Base-by-base conservation (phyloP, 1,140 invertebrate genomes). In the Caenorhabditis inopinata region DNA sequence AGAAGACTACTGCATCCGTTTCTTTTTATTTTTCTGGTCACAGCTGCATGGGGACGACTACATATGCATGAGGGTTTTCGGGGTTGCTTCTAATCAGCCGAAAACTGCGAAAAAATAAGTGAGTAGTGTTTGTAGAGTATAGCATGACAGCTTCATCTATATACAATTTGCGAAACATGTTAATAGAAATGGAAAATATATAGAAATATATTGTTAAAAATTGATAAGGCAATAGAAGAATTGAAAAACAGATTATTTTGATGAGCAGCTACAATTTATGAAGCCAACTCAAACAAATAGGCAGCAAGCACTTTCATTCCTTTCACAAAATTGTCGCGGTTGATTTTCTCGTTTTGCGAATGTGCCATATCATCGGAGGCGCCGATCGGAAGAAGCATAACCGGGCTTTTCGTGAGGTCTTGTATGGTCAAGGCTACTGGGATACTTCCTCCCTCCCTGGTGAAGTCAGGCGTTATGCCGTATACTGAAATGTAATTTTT, bases 271-370 rank as follows among this genome's bases (percentile, higher is more conserved):
- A 68, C 12, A 38, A 68, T 32, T 68, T 68, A 68, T 6, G 32
- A 29, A 9, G 58, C 58, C 32, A 68, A 32, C 32, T 68, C 58
- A n/a, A 68, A 68, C n/a, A 68, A 38, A 38, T 68, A 68, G n/a
- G 58, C 58, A n/a, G 58, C 58, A 9, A 68, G 32, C 32, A 68
- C 58, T 68, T 73, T 45, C 51, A 79, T 45, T 76, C 68, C 79
- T 27, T 82, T 51, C 29, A 82, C 73, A 29, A 79, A 82, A 46
- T 82, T 82, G 76, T 62, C 32, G 1, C 58, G 32, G 23, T 97
- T 93, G 83, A 98, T 92, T 89, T 98, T 98, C 89, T 98, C 96
- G 91, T 98, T 98, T 90, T 98, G 96, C 0, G 95, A 96, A 91
- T 98, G 96, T 78, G 96, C 95, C 80, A 96, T 96, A 90, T 98